Base-by-base conservation (phyloP, 1,140 invertebrate genomes). In the Drosophila suzukii region DNA sequence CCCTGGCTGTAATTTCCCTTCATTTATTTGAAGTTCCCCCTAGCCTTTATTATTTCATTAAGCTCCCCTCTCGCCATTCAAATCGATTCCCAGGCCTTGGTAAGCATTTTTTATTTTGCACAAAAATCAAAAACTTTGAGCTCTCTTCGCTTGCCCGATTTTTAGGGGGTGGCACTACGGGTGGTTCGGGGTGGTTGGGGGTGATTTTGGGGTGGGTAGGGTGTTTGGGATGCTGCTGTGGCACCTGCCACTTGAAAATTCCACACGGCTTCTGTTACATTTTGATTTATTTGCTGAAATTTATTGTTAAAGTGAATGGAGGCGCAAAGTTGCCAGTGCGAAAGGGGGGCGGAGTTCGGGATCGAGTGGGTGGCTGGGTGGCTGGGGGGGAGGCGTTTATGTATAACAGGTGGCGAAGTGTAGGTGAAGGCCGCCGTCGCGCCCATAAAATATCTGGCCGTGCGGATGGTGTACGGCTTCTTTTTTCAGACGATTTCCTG, bases 231-330 rank as follows among this genome's bases (percentile, higher is more conserved):
- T 24, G 11, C 47, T 54, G 12, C 36, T 44, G 73, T 51, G 66
- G 65, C 82, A 86, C 82, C 82, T 86, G 82, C 61, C 78, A 81
- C 83, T 86, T 86, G 71, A 78, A 86, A 88, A 86, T 86, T 78
- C 75, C 83, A 71, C 82, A 73, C 75, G 78, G 82, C 82, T 86
- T 81, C 78, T 81, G 79, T 86, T 82, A 88, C 82, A 86, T 88
- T 86, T 86, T 86, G 83, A 86, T 86, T 86, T 86, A 86, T 86
- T 86, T 86, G 82, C 83, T 82, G 78, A 86, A 86, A 86, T 86
- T 86, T 86, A 86, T 86, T 86, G 83, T 86, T 71, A 76, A 86
- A 79, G 71, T 75, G 78, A 70, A 77, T 77, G 75, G 43, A 67
- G 74, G 74, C 74, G 74, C 73, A 77, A 77, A 77, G 78, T 85